These are phyloP conservation scores for Lithodes maja DNA, from an alignment of 2,888 invertebrate species.

Conservation along the genomic window DNA sequence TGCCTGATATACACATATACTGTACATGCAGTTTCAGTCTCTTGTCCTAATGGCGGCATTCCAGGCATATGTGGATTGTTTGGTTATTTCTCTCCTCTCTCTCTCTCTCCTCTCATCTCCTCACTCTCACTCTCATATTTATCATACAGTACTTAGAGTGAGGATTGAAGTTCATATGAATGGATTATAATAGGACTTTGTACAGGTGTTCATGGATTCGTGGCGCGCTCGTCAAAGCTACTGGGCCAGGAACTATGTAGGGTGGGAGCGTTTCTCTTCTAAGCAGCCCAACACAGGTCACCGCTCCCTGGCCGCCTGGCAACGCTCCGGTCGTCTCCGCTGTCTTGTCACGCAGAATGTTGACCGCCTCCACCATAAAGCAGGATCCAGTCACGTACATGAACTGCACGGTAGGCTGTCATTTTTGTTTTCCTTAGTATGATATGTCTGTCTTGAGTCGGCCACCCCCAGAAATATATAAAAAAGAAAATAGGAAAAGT, in stretches of 20 bases:
- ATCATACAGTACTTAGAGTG: too few species aligned
- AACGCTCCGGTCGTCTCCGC: conserved; percentile 80
- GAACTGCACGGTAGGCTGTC: conserved; percentile 90
- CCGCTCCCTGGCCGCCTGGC: conserved; percentile 82
- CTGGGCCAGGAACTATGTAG: conserved; percentile 97
- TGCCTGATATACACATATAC: too few species aligned
- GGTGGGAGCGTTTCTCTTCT: conserved; percentile 88
- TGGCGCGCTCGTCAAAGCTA: conserved; percentile 84
- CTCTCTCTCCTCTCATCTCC: too few species aligned
- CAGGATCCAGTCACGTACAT: conserved; percentile 84
- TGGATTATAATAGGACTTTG: too few species aligned
- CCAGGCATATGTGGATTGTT: too few species aligned
- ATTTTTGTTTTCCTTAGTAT: background rate
- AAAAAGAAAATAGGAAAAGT: too few species aligned
- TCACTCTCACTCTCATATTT: too few species aligned
- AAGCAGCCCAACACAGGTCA: conserved; percentile 88
- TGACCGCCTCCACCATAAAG: conserved; percentile 92
- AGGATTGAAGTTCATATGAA: too few species aligned
- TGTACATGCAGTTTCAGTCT: too few species aligned
- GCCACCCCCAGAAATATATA: too few species aligned
- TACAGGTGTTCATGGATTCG: conserved; percentile 76
- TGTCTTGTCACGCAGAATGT: conserved; percentile 97
- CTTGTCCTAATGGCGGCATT: too few species aligned
- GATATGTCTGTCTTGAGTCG: background rate
- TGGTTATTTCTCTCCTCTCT: too few species aligned